Base-by-base conservation (phyloP, 2,888 invertebrate genomes). In the Megastigmus dorsalis region DNA sequence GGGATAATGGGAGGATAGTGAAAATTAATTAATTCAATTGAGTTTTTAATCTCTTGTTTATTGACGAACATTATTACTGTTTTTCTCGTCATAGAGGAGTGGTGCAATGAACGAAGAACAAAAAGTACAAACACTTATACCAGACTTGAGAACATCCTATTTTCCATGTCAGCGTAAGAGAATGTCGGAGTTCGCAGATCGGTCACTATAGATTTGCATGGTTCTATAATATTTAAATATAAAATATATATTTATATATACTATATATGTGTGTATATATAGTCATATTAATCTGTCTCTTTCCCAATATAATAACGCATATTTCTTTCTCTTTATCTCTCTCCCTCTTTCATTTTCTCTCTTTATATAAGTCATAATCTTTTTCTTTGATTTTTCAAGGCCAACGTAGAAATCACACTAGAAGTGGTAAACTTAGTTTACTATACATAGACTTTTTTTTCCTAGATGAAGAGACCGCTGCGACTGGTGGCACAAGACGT, bases 381-480 rank as follows among this genome's bases (percentile, higher is more conserved):
- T 74, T 57, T 69, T 55, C 83, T 86, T 86, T 85, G 84, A 86
- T 85, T 85, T 85, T 83, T 81, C 84, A 86, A 87, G 87, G 87
- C 87, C 85, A 86, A 85, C 84, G 82, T 86, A 85, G 81, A 86
- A 87, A 86, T 86, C 86, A 85, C 86, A 85, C 85, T 83, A 84
- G 84, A 85, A 82, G 79, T 84, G 80, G 80, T 84, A 81, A 83
- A 84, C 80, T 81, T 80, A 83, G 80, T 80, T 80, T 81, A 74
- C 71, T 74, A 74, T 75, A 68, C 68, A 75, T 65, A 65, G 60
- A 52, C 36, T 67, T 68, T 50, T 63, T 65, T 63, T 74, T 74
- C 41, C 38, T 67, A 74, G 63, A 67, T 67, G 57, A 71, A 65
- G 54, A 71, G 66, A 74, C 54, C 70, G 62, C 67, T 73, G 68